Evolutionary conservation across 2,888 invertebrate species (phyloP).

Genomic region (Hirtodrosophila duncani): DNA sequence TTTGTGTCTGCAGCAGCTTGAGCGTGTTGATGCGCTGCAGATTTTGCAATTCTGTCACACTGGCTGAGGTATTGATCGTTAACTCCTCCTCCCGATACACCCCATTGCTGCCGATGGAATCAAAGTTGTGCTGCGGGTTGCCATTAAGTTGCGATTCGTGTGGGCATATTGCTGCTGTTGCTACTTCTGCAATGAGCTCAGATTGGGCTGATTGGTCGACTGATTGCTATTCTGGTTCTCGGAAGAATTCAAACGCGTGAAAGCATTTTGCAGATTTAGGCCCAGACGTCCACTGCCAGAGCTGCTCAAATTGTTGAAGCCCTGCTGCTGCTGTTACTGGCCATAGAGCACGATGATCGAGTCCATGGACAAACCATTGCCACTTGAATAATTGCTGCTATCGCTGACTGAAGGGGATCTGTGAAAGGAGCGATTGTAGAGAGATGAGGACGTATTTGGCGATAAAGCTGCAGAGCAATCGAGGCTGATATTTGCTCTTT

Average conservation of each 20-base stretch:
- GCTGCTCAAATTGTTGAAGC: slow-evolving; percentile 35
- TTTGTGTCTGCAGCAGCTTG: slow-evolving; percentile 73
- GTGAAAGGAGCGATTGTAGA: slow-evolving; percentile 78
- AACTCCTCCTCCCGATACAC: no score
- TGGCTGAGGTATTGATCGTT: no score
- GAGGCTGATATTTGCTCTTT: slow-evolving; percentile 78
- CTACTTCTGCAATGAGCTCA: slow-evolving; percentile 55
- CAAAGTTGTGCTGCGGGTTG: slow-evolving; percentile 59
- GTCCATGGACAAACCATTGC: slow-evolving; percentile 71
- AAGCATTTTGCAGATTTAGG: slow-evolving; percentile 58
- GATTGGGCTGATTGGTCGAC: slow-evolving; percentile 72
- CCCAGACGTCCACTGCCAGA: slow-evolving; percentile 46
- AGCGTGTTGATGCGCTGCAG: slow-evolving; percentile 75
- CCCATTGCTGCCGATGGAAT: slow-evolving; percentile 42
- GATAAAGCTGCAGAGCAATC: slow-evolving; percentile 79
- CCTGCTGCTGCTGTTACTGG: slow-evolving; percentile 35
- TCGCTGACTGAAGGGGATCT: slow-evolving; percentile 78
- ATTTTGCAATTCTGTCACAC: slow-evolving; percentile 74
- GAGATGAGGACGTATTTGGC: slow-evolving; percentile 78
- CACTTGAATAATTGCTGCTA: slow-evolving; percentile 75
- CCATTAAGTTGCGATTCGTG: slow-evolving; percentile 44
- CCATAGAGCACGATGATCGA: slow-evolving; percentile 73
- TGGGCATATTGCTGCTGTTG: slow-evolving; percentile 52
- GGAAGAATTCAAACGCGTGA: slow-evolving; percentile 77
- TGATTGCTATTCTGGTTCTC: slow-evolving; percentile 77